Evolutionary conservation across 1,140 invertebrate genomes (phyloP).

Genomic region (Aphelenchoides avenae): DNA sequence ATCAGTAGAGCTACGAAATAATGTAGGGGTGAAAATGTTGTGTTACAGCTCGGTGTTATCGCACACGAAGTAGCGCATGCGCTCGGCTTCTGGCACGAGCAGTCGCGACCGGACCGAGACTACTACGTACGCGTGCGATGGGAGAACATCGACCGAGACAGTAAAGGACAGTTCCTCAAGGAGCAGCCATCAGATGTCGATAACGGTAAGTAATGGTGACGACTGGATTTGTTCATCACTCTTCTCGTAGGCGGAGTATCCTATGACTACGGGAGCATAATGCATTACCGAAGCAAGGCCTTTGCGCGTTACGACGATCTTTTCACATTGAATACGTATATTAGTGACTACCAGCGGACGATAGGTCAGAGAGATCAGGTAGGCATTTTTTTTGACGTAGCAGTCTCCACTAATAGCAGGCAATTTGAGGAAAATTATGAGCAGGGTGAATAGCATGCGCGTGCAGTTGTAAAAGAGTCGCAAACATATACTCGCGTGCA

Average conservation of each 20-base stretch:
- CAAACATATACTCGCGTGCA: too few relatives aligned
- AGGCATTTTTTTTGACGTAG: conserved; percentile 21
- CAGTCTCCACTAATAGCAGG: too few relatives aligned
- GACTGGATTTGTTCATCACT: conserved; percentile 44
- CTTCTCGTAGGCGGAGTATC: neutral
- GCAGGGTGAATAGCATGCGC: too few relatives aligned
- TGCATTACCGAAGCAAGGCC: conserved; percentile 58
- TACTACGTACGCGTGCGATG: conserved; percentile 39
- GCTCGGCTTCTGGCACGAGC: conserved; percentile 61
- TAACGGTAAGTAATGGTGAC: too few relatives aligned
- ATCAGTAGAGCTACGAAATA: neutral
- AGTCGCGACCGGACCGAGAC: conserved; percentile 55
- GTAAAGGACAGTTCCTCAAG: conserved; percentile 58
- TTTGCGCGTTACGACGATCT: conserved; percentile 58
- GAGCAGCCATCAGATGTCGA: conserved; percentile 59
- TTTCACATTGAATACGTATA: conserved; percentile 57
- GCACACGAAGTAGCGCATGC: conserved; percentile 60
- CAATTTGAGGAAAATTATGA: too few relatives aligned
- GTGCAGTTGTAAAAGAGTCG: too few relatives aligned
- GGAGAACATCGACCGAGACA: conserved; percentile 58
- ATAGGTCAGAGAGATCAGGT: conserved; percentile 38
- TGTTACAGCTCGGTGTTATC: conserved; percentile 59
- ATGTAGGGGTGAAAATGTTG: neutral
- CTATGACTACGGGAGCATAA: conserved; percentile 54
- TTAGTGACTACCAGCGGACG: conserved; percentile 57